These are phyloP conservation scores for Pteropus alecto DNA, from an alignment of 2,113 vertebrate genomes.

Conservation along the genomic window DNA sequence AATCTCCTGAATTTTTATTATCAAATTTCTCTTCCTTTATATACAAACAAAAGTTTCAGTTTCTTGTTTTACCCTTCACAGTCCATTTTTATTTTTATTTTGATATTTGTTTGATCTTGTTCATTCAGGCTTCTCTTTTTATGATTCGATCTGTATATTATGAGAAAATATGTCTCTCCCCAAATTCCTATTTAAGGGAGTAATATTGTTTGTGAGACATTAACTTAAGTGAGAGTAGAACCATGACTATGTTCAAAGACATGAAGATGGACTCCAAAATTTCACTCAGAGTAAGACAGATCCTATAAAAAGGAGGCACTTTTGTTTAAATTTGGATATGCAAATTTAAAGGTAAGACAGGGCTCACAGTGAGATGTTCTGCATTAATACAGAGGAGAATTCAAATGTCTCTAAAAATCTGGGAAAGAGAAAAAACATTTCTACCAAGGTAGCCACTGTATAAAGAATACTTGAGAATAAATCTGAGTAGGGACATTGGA, in stretches of 20 bases:
- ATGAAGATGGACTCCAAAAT: not conserved
- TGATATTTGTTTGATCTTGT: not conserved
- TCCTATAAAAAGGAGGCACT: not conserved
- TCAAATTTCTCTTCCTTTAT: not conserved
- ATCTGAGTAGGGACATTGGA: not conserved
- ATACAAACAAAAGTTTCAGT: not conserved
- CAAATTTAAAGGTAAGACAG: not conserved
- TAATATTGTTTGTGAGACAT: not conserved
- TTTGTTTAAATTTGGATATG: not conserved
- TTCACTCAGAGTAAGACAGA: not conserved
- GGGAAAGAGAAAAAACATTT: not conserved
- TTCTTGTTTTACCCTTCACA: not conserved
- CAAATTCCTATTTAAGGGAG: not conserved
- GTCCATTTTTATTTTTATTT: not conserved
- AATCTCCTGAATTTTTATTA: not conserved
- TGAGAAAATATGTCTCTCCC: not conserved
- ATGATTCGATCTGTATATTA: not conserved
- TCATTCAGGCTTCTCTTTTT: not conserved
- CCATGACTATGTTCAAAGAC: not conserved
- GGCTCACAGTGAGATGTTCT: not conserved
- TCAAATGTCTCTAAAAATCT: not conserved
- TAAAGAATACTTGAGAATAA: not conserved
- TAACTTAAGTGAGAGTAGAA: not conserved
- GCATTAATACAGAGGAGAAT: not conserved
- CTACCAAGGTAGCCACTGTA: not conserved